phyloP scores from a whole-genome alignment of 2,113 vertebrate genomes.

The Petrocephalus microphthalmus region DNA sequence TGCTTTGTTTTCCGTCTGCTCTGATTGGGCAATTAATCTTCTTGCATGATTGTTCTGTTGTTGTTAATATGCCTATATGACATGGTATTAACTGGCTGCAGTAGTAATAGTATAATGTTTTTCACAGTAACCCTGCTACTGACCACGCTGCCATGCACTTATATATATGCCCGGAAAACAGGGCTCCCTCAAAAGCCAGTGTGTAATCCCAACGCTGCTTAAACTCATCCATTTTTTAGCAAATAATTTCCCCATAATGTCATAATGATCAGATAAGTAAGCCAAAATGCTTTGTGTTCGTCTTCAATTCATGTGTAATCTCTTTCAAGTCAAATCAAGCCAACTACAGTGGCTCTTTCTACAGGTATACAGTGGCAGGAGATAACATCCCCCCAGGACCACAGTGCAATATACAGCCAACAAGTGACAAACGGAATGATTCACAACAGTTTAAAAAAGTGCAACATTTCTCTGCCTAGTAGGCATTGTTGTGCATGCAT shows the following conservation, averaged over 20 bases:
- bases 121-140: too few relatives aligned
- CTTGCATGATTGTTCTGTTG: too few relatives aligned
- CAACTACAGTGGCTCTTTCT: neutral
- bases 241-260: neutral
- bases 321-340: neutral
- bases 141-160: too few relatives aligned
- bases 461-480: neutral
- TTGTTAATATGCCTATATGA: too few relatives aligned
- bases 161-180: too few relatives aligned
- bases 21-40: too few relatives aligned
- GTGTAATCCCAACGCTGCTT: too few relatives aligned
- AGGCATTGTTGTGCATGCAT: neutral
- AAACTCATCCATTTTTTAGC: neutral
- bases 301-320: neutral
- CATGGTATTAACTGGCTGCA: too few relatives aligned
- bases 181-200: too few relatives aligned
- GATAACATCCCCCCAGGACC: neutral
- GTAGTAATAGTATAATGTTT: too few relatives aligned
- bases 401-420: neutral
- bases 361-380: neutral
- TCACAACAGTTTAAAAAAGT: neutral
- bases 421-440: neutral
- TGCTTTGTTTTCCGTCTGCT: too few relatives aligned
- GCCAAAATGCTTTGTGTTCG: neutral
- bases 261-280: neutral